Evolutionary conservation across 2,797 vertebrate genomes (phyloP).

Genomic region (Carapus acus): DNA sequence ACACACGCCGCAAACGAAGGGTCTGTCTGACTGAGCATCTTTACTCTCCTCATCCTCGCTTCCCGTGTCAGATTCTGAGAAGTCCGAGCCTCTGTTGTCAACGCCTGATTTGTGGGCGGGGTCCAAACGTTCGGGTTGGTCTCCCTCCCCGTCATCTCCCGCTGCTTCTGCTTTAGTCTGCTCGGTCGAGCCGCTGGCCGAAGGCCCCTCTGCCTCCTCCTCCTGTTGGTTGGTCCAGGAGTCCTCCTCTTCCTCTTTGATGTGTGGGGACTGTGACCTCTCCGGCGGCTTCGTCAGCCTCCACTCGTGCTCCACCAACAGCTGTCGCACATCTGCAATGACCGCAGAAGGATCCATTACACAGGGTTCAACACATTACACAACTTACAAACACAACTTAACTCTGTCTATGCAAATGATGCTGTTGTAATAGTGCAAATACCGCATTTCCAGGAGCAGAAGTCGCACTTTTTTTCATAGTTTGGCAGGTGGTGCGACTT

Average conservation of each 20-base stretch:
- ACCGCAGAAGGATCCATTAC: not conserved
- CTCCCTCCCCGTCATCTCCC: not conserved
- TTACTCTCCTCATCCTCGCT: conserved; percentile 4
- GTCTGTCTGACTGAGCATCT: not conserved
- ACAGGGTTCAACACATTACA: too few relatives aligned
- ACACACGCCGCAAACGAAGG: not conserved
- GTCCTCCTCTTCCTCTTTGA: conserved; percentile 5
- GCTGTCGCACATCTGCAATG: not conserved
- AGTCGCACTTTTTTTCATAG: too few relatives aligned
- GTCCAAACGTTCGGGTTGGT: not conserved
- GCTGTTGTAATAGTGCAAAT: too few relatives aligned
- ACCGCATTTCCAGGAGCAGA: too few relatives aligned
- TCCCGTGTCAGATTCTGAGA: not conserved
- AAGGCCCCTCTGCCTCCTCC: conserved; percentile 1
- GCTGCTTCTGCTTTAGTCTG: not conserved
- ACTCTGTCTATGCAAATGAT: too few relatives aligned
- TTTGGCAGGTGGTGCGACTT: too few relatives aligned
- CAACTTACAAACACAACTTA: too few relatives aligned
- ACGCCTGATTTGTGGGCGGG: not conserved
- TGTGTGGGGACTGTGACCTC: not conserved
- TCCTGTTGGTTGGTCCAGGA: not conserved
- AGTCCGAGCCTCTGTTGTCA: not conserved
- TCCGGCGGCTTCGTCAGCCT: not conserved
- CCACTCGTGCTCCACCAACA: not conserved
- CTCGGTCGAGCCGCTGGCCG: not conserved